Evolutionary conservation across 2,113 vertebrate genomes (phyloP).

Genomic region (Arvicanthis niloticus): DNA sequence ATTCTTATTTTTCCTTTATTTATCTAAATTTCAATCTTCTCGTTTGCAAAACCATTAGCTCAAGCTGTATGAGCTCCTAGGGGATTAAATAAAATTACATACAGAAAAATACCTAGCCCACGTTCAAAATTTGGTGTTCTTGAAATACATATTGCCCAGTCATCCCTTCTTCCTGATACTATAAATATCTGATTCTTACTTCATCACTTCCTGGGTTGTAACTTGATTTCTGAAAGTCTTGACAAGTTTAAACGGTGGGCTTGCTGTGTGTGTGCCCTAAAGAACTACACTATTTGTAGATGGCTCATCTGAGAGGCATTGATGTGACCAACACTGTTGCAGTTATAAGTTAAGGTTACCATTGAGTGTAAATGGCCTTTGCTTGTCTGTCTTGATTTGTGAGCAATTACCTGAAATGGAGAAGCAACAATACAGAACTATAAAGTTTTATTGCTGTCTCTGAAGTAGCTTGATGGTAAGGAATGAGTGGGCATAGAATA

Average conservation of each 20-base stretch:
- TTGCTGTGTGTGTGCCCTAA: background rate
- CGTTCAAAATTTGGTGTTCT: background rate
- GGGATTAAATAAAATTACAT: background rate
- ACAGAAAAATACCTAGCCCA: background rate
- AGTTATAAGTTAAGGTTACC: constrained; percentile 16
- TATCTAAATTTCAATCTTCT: background rate
- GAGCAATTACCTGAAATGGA: constrained; percentile 2
- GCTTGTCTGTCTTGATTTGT: constrained; percentile 44
- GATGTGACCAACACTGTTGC: background rate
- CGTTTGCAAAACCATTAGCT: background rate
- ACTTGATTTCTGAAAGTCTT: constrained; percentile 13
- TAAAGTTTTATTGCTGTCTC: background rate
- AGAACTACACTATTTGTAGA: background rate
- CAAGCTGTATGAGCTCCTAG: background rate
- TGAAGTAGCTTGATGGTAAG: constrained; percentile 6
- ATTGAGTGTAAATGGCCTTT: background rate
- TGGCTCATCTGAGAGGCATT: background rate
- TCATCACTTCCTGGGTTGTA: background rate
- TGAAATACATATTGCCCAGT: background rate
- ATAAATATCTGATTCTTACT: background rate
- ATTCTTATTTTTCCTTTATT: background rate
- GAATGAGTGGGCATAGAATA: background rate
- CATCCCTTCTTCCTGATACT: background rate
- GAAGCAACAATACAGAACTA: background rate
- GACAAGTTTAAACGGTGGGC: background rate